Base-by-base conservation (phyloP, 2,113 vertebrate genomes). In the Eurystomus gularis region DNA sequence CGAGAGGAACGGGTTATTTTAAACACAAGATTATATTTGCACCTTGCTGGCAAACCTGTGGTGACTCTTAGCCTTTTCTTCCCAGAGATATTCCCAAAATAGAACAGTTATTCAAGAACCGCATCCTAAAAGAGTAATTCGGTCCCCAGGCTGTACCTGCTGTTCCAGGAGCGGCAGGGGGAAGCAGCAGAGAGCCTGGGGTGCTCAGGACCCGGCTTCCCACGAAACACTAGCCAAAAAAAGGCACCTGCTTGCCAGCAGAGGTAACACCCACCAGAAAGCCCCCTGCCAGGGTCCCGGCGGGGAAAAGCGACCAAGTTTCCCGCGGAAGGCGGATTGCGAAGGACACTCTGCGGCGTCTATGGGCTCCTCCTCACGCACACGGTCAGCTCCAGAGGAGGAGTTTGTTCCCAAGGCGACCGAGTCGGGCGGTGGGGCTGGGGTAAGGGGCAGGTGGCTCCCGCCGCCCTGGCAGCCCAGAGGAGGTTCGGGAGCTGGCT, bases 351-450 rank as follows among this genome's bases (percentile, higher is more conserved):
- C 21, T 6, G 17, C 0, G 0, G 76, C 4, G 8, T 73, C 77
- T 61, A 66, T 62, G 73, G 76, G 76, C 37, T 70, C 31, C 21
- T 48, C 17, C 8, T 60, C 57, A 8, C 0, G 20, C 82, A 61
- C 62, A 77, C 9, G 39, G 73, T 9, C 28, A 3, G 39, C 33
- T 62, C 23, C 55, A 49, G 46, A 68, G 86, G 93, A 86, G 95
- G 94, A 52, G 91, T 12, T 62, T 84, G 95, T 94, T 88, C 69
- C 95, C 83, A 19, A 35, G 82, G 91, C 60, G 83, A 75, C 96
- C 3, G n/a, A 88, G 61, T 29, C 11, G 1, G 39, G 21, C 6
- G 2, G 10, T 49, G 51, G 44, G 37, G 18, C 11, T 33, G 5
- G 10, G 10, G 9, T 5, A 8, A 46, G 58, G n/a, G 24, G 35